Evolutionary conservation across 2,797 vertebrate genomes (phyloP).

Genomic region (Phalanger gymnotis): DNA sequence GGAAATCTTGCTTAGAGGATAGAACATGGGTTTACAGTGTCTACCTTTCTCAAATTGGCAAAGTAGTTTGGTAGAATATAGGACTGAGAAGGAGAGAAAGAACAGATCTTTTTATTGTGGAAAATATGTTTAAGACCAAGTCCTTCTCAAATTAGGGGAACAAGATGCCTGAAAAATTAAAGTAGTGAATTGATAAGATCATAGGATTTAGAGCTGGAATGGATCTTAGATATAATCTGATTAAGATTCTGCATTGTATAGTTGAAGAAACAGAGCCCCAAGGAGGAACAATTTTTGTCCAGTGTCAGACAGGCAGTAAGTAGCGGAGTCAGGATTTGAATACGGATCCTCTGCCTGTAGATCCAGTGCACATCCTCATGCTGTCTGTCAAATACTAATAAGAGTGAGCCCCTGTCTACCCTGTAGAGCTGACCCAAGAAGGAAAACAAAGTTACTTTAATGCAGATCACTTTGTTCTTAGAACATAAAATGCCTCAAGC

Average conservation of each 20-base stretch:
- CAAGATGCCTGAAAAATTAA: background rate
- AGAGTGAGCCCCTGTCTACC: background rate
- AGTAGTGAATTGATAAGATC: background rate
- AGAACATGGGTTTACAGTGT: background rate
- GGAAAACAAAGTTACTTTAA: background rate
- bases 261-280: background rate
- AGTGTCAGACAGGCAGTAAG: background rate
- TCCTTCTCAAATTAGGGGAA: background rate
- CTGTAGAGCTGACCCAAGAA: background rate
- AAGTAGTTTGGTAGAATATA: background rate
- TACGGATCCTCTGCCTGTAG: background rate
- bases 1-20: background rate
- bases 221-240: background rate
- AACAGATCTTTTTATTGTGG: background rate
- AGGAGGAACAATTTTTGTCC: background rate
- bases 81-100: background rate
- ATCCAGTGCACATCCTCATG: background rate
- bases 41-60: slow-evolving; percentile 9
- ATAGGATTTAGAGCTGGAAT: background rate
- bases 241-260: background rate
- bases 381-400: background rate
- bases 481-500: background rate
- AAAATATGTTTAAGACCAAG: background rate
- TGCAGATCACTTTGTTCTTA: background rate
- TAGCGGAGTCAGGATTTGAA: background rate